A percentile compares a stretch with the other conserved stretches of the same genome.
Conservation (phyloP, 1,140 invertebrate genomes). For the Temnothorax nylanderi region DNA sequence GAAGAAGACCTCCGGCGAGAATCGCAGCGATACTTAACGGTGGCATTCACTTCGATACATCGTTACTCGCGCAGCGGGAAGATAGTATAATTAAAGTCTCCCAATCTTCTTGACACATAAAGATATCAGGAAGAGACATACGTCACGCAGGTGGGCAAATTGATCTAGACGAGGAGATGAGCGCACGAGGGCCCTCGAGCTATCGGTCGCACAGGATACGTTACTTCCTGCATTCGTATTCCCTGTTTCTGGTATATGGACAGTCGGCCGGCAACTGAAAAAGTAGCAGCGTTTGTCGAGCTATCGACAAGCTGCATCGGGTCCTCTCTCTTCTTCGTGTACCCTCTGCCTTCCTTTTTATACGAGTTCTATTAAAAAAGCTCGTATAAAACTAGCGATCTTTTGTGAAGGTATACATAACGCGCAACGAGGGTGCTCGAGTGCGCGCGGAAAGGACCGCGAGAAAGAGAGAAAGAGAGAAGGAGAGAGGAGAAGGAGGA, state of each 20-base stretch:
- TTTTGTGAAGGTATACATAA: slow-evolving; percentile 52
- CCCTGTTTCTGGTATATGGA: slow-evolving; percentile 46
- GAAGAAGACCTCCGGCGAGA: slow-evolving; percentile 17
- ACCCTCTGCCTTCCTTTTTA: slow-evolving; percentile 17
- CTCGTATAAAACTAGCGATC: slow-evolving; percentile 69
- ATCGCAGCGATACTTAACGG: slow-evolving; percentile 36
- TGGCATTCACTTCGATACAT: slow-evolving; percentile 26
- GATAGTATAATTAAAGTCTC: slow-evolving; percentile 10
- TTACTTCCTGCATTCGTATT: slow-evolving; percentile 74
- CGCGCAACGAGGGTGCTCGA: slow-evolving; percentile 43
- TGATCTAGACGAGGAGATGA: slow-evolving; percentile 34
- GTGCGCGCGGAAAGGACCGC: slow-evolving; percentile 21
- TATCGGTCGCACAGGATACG: slow-evolving; percentile 72
- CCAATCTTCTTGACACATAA: background rate
- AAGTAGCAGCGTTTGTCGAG: slow-evolving; percentile 64
- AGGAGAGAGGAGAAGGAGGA: background rate
- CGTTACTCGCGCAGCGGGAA: background rate
- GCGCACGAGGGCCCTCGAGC: slow-evolving; percentile 48
- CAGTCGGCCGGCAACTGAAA: slow-evolving; percentile 64
- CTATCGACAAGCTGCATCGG: slow-evolving; percentile 64
- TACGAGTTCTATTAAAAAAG: slow-evolving; percentile 68
- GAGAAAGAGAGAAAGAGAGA: background rate
- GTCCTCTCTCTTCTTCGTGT: background rate
- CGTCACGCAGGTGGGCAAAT: slow-evolving; percentile 48
- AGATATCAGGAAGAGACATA: background rate